These are phyloP conservation scores for Exocentrus adspersus DNA, from an alignment of 2,888 invertebrate genomes.

Conservation along the genomic window DNA sequence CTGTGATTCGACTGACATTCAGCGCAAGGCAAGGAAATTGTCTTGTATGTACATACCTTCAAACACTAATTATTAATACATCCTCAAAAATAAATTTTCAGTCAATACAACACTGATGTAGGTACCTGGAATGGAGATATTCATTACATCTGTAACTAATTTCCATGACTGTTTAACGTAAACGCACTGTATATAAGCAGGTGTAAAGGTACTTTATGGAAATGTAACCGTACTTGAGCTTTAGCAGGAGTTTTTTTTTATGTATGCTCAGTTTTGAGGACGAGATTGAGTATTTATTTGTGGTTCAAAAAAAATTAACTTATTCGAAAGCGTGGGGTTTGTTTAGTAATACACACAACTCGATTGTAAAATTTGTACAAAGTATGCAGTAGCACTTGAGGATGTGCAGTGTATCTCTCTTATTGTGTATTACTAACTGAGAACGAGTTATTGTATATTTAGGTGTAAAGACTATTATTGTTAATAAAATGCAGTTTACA, in stretches of 20 bases:
- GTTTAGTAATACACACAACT: neutral
- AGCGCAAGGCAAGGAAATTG: slow-evolving; percentile 13
- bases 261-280: slow-evolving; percentile 14
- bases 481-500: slow-evolving; percentile 53
- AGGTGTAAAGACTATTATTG: slow-evolving; percentile 49
- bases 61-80: slow-evolving; percentile 17
- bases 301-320: neutral
- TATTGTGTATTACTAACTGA: slow-evolving; percentile 9
- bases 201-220: slow-evolving; percentile 11
- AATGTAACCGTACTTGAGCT: slow-evolving; percentile 17
- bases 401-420: neutral
- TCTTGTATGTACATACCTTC: neutral
- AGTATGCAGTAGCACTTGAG: neutral
- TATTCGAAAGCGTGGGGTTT: neutral
- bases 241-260: slow-evolving; percentile 6
- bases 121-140: neutral
- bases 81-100: too few relatives aligned
- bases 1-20: slow-evolving; percentile 30
- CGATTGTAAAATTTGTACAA: slow-evolving; percentile 3
- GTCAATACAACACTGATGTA: slow-evolving; percentile 29
- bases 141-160: neutral
- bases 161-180: neutral
- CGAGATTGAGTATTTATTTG: neutral
- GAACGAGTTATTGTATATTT: slow-evolving; percentile 13
- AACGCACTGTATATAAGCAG: slow-evolving; percentile 13